Conservation (phyloP, 2,797 vertebrate species). For the Clangula hyemalis region DNA sequence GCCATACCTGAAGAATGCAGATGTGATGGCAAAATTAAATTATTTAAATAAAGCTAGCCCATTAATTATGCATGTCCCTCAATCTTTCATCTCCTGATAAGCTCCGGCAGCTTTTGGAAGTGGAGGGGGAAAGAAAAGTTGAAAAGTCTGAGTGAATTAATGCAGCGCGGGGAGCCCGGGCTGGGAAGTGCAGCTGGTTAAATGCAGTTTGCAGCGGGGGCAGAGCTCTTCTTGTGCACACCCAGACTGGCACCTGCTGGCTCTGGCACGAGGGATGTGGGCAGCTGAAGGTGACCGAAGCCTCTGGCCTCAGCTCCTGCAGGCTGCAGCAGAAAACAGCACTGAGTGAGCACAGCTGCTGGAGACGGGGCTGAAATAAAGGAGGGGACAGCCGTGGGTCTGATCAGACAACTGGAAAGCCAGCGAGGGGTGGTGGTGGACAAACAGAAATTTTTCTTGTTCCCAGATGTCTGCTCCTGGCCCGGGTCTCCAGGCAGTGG, state of each 20-base stretch:
- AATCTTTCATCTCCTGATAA: conserved; percentile 54
- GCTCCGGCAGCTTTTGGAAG: conserved; percentile 14
- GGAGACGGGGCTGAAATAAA: neutral
- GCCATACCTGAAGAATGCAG: conserved; percentile 44
- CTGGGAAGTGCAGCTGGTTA: neutral
- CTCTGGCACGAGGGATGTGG: neutral
- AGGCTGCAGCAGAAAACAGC: neutral
- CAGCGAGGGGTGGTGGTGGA: rapidly evolving
- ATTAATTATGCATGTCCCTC: conserved; percentile 62
- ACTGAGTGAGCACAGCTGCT: neutral
- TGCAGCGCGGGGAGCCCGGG: neutral
- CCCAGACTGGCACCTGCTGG: neutral
- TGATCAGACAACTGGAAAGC: neutral
- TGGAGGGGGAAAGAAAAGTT: neutral
- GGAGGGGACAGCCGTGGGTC: rapidly evolving
- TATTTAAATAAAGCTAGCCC: conserved; percentile 31
- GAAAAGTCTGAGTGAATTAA: neutral
- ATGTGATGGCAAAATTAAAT: conserved; percentile 30
- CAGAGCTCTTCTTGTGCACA: rapidly evolving
- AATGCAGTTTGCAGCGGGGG: neutral
- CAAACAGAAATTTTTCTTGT: rapidly evolving
- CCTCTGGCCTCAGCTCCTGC: neutral
- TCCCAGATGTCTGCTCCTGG: neutral
- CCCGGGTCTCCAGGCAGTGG: rapidly evolving
- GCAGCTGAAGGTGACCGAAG: neutral